phyloP scores from a whole-genome alignment of 2,797 vertebrate species.

The Oophaga sylvatica region DNA sequence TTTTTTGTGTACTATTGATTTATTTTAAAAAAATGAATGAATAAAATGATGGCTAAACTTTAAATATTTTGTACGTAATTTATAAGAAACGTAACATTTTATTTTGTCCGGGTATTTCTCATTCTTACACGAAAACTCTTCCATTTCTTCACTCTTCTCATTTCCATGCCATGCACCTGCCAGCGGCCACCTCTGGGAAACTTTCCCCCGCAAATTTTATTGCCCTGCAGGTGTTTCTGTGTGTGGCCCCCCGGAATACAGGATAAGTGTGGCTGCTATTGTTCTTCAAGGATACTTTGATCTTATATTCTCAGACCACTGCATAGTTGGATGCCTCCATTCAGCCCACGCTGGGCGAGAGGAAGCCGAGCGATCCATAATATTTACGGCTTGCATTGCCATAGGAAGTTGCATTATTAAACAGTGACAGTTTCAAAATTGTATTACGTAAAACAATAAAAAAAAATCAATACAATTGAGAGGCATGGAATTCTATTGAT shows the following conservation, averaged over 20 bases:
- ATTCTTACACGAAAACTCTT: not conserved
- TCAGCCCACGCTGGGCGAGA: slow-evolving; percentile 75
- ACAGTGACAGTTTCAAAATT: slow-evolving; percentile 77
- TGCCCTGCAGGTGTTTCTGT: slow-evolving; percentile 83
- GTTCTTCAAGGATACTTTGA: slow-evolving; percentile 86
- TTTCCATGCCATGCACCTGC: slow-evolving; percentile 45
- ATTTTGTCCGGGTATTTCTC: not conserved
- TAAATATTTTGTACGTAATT: too few species aligned
- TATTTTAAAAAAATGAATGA: too few species aligned
- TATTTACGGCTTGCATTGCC: slow-evolving; percentile 83
- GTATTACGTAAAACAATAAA: slow-evolving; percentile 82
- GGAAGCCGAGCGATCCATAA: slow-evolving; percentile 75
- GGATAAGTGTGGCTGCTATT: slow-evolving; percentile 82
- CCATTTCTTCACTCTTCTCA: not conserved
- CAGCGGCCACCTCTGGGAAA: slow-evolving; percentile 44
- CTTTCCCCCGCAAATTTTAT: slow-evolving; percentile 72
- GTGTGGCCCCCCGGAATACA: slow-evolving; percentile 75
- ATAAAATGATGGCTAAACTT: too few species aligned
- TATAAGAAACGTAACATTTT: too few species aligned
- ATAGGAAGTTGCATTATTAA: slow-evolving; percentile 80
- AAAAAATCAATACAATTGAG: slow-evolving; percentile 81
- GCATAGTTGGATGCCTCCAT: slow-evolving; percentile 79
- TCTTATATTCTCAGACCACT: slow-evolving; percentile 81
- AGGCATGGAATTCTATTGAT: slow-evolving; percentile 80
- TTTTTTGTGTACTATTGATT: too few species aligned